These are phyloP conservation scores for Choristoneura fumiferana DNA, from an alignment of 1,140 invertebrate genomes.

Conservation along the genomic window DNA sequence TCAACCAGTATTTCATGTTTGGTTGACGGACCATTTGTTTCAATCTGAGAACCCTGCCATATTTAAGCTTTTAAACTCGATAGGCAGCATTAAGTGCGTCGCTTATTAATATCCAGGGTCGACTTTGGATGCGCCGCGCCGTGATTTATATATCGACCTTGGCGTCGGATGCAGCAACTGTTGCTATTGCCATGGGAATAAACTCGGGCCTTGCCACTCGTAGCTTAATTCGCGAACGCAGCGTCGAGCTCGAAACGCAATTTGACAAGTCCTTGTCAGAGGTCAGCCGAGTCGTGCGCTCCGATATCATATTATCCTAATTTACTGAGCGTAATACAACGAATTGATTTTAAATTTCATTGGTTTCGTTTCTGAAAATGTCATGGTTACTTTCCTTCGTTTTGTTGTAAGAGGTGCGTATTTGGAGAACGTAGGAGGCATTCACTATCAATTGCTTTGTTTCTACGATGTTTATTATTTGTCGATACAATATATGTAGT, in stretches of 20 bases:
- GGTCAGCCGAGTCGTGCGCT: constrained; percentile 34
- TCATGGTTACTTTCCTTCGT: constrained; percentile 32
- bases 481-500: too few relatives aligned
- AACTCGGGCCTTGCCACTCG: neutral
- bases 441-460: too few relatives aligned
- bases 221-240: constrained; percentile 5
- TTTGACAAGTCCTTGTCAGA: constrained; percentile 21
- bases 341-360: constrained; percentile 23
- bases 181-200: constrained; percentile 14
- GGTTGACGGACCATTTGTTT: too few relatives aligned
- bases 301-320: constrained; percentile 22
- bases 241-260: constrained; percentile 5
- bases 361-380: constrained; percentile 22
- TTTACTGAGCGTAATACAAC: constrained; percentile 23
- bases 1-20: too few relatives aligned
- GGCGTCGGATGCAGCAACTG: neutral
- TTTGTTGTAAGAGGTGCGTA: neutral
- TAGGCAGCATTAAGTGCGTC: neutral
- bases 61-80: too few relatives aligned
- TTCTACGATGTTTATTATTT: too few relatives aligned
- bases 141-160: constrained; percentile 1
- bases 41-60: too few relatives aligned
- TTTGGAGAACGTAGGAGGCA: neutral
- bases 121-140: constrained; percentile 29
- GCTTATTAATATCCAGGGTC: constrained; percentile 33